Evolutionary conservation across 30 jellyfish, hydroid and myxozoan species (phyloP).

Genomic region (Catostylus mosaicus): DNA sequence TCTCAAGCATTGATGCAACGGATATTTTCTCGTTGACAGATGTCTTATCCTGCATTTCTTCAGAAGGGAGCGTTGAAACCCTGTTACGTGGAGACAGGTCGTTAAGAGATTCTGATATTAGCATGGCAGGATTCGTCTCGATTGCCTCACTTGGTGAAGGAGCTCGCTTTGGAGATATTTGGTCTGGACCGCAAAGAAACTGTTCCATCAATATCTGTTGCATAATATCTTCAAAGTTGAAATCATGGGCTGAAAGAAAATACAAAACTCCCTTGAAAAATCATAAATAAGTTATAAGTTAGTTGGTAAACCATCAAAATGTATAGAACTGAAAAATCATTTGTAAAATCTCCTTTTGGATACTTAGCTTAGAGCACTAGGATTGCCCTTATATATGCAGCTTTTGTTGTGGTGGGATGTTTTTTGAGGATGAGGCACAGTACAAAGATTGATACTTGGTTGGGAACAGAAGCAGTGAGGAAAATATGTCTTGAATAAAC

Average conservation of each 20-base stretch:
- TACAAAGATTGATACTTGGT: too few species aligned
- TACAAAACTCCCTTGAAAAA: not conserved
- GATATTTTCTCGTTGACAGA: slow-evolving; percentile 39
- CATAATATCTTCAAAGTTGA: slow-evolving; percentile 69
- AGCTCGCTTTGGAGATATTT: not conserved
- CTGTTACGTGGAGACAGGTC: slow-evolving; percentile 29
- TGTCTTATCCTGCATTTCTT: slow-evolving; percentile 59
- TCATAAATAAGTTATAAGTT: not conserved
- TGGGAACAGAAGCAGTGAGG: too few species aligned
- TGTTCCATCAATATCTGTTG: slow-evolving; percentile 87
- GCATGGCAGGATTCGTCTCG: slow-evolving; percentile 42
- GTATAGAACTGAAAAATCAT: too few species aligned
- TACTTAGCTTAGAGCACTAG: too few species aligned
- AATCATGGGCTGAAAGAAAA: slow-evolving; percentile 41
- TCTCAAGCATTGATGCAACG: slow-evolving; percentile 46
- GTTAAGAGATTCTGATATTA: slow-evolving; percentile 51
- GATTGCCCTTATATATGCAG: too few species aligned
- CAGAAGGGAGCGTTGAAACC: slow-evolving; percentile 60
- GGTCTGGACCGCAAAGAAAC: slow-evolving; percentile 43
- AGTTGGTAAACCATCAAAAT: too few species aligned
- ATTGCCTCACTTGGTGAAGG: slow-evolving; percentile 23
- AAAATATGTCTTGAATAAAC: too few species aligned
- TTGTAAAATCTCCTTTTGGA: too few species aligned
- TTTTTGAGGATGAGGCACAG: too few species aligned
- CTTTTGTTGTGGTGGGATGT: too few species aligned